Conservation (phyloP, 2,797 vertebrate genomes). For the Xyrichtys novacula region DNA sequence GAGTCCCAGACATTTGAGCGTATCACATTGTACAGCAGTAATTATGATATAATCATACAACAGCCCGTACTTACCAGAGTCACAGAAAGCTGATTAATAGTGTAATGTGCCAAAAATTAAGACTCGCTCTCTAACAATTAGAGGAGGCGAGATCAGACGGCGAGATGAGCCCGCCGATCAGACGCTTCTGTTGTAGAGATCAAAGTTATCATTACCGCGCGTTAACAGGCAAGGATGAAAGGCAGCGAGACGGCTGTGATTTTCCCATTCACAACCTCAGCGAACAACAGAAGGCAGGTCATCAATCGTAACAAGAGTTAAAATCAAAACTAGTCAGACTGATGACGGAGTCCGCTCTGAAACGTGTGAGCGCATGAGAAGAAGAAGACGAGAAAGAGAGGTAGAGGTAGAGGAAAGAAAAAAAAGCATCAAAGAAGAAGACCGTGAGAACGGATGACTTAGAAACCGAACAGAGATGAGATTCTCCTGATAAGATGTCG, state of each 20-base stretch:
- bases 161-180: slow-evolving; percentile 39
- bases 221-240: slow-evolving; percentile 65
- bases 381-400: background rate
- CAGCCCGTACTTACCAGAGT: too few species aligned
- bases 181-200: slow-evolving; percentile 44
- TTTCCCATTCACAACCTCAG: slow-evolving; percentile 53
- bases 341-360: slow-evolving; percentile 13
- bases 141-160: slow-evolving; percentile 25
- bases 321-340: slow-evolving; percentile 44
- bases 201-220: slow-evolving; percentile 57
- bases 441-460: slow-evolving; percentile 6
- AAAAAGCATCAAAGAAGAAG: slow-evolving; percentile 20
- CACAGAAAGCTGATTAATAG: background rate
- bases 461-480: slow-evolving; percentile 19
- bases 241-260: slow-evolving; percentile 39
- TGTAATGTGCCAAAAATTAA: slow-evolving; percentile 24
- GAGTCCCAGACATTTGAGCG: too few species aligned
- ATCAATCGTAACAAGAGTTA: slow-evolving; percentile 54
- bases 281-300: slow-evolving; percentile 31
- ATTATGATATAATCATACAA: too few species aligned
- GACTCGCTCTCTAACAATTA: slow-evolving; percentile 27
- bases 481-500: slow-evolving; percentile 41
- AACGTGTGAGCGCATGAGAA: background rate
- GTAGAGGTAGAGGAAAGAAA: background rate
- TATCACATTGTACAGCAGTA: too few species aligned